These are phyloP conservation scores for Lepidurus packardi DNA, from an alignment of 1,140 invertebrate genomes.

Conservation along the genomic window DNA sequence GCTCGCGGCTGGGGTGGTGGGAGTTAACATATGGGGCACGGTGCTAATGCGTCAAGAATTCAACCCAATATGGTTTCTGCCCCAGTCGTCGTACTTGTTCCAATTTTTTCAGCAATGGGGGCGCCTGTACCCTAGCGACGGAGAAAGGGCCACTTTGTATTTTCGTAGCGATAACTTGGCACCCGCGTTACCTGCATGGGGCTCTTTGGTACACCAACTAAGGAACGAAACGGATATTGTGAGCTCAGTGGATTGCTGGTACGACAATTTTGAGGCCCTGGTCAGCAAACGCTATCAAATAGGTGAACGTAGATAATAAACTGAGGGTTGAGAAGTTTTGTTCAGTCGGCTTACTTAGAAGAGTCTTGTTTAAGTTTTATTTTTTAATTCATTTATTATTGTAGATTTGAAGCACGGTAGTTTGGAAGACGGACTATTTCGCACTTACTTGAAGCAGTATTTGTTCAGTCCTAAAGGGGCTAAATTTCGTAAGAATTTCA, in stretches of 20 bases:
- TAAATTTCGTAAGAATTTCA: slow-evolving; percentile 61
- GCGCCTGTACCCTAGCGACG: slow-evolving; percentile 57
- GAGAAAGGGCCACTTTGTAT: slow-evolving; percentile 59
- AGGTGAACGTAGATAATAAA: slow-evolving; percentile 41
- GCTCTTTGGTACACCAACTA: slow-evolving; percentile 51
- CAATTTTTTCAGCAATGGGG: slow-evolving; percentile 53
- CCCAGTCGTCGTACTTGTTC: slow-evolving; percentile 60
- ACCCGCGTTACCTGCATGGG: slow-evolving; percentile 56
- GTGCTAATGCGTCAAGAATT: slow-evolving; percentile 64
- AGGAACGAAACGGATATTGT: slow-evolving; percentile 51
- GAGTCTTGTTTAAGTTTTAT: background rate
- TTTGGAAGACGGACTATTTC: slow-evolving; percentile 52
- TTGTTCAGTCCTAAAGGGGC: slow-evolving; percentile 61
- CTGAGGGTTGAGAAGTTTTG: background rate
- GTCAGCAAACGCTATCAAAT: slow-evolving; percentile 48
- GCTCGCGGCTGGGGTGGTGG: slow-evolving; percentile 52
- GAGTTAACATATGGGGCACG: slow-evolving; percentile 55
- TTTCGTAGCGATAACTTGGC: slow-evolving; percentile 61
- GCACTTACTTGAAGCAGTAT: slow-evolving; percentile 60
- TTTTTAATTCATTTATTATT: slow-evolving; percentile 19
- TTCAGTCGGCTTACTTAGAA: background rate
- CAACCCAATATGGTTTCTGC: slow-evolving; percentile 70
- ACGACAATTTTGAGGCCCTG: slow-evolving; percentile 54
- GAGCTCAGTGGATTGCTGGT: slow-evolving; percentile 56
- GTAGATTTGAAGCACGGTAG: slow-evolving; percentile 49